Conservation (phyloP, 2,113 vertebrate species). For the Vidua macroura region DNA sequence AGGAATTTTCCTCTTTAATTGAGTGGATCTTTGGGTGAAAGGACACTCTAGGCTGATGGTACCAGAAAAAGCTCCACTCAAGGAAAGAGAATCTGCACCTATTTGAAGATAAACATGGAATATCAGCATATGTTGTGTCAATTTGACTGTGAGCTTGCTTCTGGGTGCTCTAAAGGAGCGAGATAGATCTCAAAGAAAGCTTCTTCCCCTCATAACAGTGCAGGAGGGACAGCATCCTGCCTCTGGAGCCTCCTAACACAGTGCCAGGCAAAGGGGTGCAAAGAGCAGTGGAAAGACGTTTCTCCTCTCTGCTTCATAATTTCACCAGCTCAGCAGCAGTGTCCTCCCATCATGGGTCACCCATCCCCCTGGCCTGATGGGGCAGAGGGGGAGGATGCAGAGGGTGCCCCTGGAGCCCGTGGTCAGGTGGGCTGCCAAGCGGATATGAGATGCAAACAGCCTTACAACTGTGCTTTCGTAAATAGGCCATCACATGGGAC, state of each 20-base stretch:
- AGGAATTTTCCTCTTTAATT: not conserved
- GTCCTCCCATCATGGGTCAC: not conserved
- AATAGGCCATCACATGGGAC: slow-evolving; percentile 68
- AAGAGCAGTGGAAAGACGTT: not conserved
- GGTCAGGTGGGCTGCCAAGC: slow-evolving; percentile 37
- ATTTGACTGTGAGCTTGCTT: not conserved
- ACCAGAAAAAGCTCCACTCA: not conserved
- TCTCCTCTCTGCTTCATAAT: not conserved
- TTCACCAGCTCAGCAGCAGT: not conserved
- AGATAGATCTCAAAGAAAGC: not conserved
- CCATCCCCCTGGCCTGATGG: not conserved
- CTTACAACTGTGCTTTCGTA: slow-evolving; percentile 55
- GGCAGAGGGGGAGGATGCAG: not conserved
- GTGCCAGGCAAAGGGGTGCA: not conserved
- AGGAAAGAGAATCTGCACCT: not conserved
- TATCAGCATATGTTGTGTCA: not conserved
- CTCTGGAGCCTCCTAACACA: not conserved
- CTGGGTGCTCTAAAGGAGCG: not conserved
- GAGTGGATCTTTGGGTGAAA: not conserved
- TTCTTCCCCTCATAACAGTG: not conserved
- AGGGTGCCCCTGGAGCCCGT: not conserved
- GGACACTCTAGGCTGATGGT: not conserved
- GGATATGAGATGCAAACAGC: not conserved
- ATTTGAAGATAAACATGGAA: not conserved
- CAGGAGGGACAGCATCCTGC: not conserved